Conservation (phyloP, 2,888 invertebrate genomes). For the Parthenolecanium corni region DNA sequence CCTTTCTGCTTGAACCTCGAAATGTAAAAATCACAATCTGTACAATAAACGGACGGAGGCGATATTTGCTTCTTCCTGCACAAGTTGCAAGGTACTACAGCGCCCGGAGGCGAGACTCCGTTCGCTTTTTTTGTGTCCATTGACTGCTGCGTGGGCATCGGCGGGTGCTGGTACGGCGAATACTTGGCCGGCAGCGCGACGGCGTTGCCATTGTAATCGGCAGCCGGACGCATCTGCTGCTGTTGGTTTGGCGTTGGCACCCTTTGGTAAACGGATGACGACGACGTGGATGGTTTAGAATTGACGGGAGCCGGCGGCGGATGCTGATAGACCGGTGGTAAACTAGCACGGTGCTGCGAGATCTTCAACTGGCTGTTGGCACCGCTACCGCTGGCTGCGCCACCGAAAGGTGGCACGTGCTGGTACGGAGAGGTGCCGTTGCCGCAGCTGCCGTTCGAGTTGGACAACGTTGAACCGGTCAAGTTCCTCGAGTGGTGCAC, state of each 20-base stretch:
- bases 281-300: background rate
- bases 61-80: slow-evolving; percentile 74
- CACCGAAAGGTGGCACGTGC: background rate
- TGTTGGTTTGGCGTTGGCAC: slow-evolving; percentile 33
- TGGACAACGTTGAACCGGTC: background rate
- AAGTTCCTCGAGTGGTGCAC: background rate
- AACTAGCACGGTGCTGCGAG: background rate
- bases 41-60: slow-evolving; percentile 69
- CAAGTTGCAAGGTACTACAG: slow-evolving; percentile 57
- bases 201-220: slow-evolving; percentile 31
- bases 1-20: slow-evolving; percentile 60
- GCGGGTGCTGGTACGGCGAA: slow-evolving; percentile 53
- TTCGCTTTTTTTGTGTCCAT: slow-evolving; percentile 33
- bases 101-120: slow-evolving; percentile 31
- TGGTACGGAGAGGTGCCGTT: slow-evolving; percentile 8
- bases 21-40: slow-evolving; percentile 87
- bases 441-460: background rate
- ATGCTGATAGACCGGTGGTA: slow-evolving; percentile 36
- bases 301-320: slow-evolving; percentile 36
- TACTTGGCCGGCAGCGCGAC: slow-evolving; percentile 32
- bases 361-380: background rate
- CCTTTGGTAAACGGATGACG: slow-evolving; percentile 34
- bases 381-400: background rate
- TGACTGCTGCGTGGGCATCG: slow-evolving; percentile 42
- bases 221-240: slow-evolving; percentile 15